phyloP scores from a whole-genome alignment of 2,888 invertebrate genomes.

The Platycnemis pennipes region DNA sequence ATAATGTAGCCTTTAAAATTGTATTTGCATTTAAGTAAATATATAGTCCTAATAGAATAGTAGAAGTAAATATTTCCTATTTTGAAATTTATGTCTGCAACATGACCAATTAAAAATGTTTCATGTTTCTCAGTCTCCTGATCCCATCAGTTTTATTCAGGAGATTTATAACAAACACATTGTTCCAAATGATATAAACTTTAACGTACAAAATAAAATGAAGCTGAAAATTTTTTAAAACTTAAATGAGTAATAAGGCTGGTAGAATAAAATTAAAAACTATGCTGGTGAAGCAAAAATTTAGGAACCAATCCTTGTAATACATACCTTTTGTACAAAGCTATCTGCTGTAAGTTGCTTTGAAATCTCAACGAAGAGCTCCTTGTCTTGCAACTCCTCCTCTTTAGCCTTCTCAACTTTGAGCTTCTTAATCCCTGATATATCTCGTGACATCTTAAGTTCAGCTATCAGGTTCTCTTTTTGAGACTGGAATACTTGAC shows the following conservation, averaged over 20 bases:
- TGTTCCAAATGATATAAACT: neutral
- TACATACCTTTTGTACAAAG: slow-evolving; percentile 92
- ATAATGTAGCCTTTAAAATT: too few species aligned
- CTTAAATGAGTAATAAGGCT: neutral
- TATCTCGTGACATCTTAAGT: slow-evolving; percentile 94
- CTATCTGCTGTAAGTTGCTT: slow-evolving; percentile 92
- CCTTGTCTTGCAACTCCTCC: slow-evolving; percentile 91
- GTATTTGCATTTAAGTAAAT: too few species aligned
- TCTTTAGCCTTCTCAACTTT: slow-evolving; percentile 94
- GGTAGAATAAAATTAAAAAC: neutral
- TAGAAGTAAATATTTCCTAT: too few species aligned
- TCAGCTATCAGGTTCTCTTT: slow-evolving; percentile 95
- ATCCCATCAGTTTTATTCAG: neutral
- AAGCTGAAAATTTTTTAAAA: neutral
- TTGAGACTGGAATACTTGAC: slow-evolving; percentile 85
- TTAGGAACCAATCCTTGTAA: neutral
- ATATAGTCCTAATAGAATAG: too few species aligned
- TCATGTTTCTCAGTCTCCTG: slow-evolving; percentile 44
- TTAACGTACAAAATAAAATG: neutral
- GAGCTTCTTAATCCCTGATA: slow-evolving; percentile 95
- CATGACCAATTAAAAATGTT: neutral
- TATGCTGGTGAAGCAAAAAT: neutral
- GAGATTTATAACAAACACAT: neutral
- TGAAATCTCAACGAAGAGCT: slow-evolving; percentile 90
- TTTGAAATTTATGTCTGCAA: neutral